Conservation (phyloP, 2,888 invertebrate species). For the Microdon myrmicae region DNA sequence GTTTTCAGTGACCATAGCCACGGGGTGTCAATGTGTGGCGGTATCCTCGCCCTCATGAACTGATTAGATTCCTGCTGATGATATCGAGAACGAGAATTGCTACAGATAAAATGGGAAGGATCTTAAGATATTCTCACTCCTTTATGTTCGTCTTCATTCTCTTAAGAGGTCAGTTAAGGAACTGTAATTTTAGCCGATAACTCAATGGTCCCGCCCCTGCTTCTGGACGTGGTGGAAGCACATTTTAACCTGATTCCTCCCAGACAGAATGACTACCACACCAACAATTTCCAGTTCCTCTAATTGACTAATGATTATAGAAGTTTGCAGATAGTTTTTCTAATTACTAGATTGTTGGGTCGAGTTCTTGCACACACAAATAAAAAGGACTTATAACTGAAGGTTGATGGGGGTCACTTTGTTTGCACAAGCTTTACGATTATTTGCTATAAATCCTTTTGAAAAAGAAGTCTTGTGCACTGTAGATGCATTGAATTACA, state of each 20-base stretch:
- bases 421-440: slow-evolving; percentile 33
- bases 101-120: neutral
- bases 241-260: too few species aligned
- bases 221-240: too few species aligned
- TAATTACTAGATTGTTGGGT: slow-evolving; percentile 27
- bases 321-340: slow-evolving; percentile 42
- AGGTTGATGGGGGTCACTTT: slow-evolving; percentile 21
- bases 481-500: slow-evolving; percentile 19
- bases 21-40: too few species aligned
- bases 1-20: slow-evolving; percentile 18
- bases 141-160: too few species aligned
- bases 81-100: slow-evolving; percentile 20
- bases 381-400: slow-evolving; percentile 6
- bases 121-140: slow-evolving; percentile 13
- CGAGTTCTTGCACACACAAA: slow-evolving; percentile 7
- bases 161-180: slow-evolving; percentile 23
- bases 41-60: neutral
- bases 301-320: slow-evolving; percentile 44
- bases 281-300: too few species aligned
- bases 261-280: too few species aligned
- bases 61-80: slow-evolving; percentile 29
- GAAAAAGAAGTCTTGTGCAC: slow-evolving; percentile 23
- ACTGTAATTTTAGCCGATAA: slow-evolving; percentile 12
- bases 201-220: slow-evolving; percentile 12
- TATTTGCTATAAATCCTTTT: slow-evolving; percentile 39